Conservation (phyloP, 2,888 invertebrate genomes). For the Caenorhabditis sp. region DNA sequence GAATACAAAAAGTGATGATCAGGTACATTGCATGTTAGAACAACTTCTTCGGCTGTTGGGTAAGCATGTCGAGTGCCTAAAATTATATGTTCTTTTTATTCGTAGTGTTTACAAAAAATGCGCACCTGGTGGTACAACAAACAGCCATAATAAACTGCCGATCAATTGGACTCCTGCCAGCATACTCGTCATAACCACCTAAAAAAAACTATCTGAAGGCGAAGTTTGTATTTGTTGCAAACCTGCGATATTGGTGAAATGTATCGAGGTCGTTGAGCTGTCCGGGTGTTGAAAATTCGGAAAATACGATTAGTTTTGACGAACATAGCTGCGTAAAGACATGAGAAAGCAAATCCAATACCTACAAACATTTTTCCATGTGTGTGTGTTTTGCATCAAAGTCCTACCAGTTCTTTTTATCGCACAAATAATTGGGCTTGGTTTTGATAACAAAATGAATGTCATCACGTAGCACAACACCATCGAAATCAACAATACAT, state of each 20-base stretch:
- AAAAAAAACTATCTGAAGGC: constrained; percentile 8
- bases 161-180: constrained; percentile 79
- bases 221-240: background rate
- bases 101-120: background rate
- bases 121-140: constrained; percentile 76
- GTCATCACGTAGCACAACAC: constrained; percentile 79
- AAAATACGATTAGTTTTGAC: constrained; percentile 82
- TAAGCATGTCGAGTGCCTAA: constrained; percentile 75
- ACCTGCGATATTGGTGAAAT: constrained; percentile 82
- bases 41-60: constrained; percentile 61
- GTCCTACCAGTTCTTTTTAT: constrained; percentile 76
- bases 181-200: constrained; percentile 70
- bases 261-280: constrained; percentile 80
- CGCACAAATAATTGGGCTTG: constrained; percentile 78
- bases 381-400: too few relatives aligned
- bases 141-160: constrained; percentile 79
- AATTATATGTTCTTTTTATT: background rate
- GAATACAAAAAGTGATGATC: constrained; percentile 76
- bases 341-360: constrained; percentile 80
- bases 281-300: constrained; percentile 76
- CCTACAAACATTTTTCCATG: constrained; percentile 45
- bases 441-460: constrained; percentile 79
- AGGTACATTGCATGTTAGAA: constrained; percentile 66
- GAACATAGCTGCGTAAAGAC: constrained; percentile 81
- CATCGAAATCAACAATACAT: constrained; percentile 78